Evolutionary conservation across 2,113 vertebrate species (phyloP).

Genomic region (Apeltes quadracus): DNA sequence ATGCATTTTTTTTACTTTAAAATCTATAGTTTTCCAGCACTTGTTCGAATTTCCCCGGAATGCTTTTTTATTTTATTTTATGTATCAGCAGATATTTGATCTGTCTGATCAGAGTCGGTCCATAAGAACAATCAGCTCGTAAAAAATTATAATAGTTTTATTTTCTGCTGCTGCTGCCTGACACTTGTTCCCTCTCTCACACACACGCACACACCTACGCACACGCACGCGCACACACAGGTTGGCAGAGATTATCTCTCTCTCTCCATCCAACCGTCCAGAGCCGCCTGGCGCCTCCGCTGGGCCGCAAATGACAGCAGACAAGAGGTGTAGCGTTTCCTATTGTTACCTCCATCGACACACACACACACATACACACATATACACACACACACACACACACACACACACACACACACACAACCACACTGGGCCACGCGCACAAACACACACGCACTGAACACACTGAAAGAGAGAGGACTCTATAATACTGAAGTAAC

Average conservation of each 20-base stretch:
- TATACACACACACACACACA: background rate
- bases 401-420: background rate
- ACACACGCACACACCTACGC: background rate
- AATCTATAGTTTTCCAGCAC: background rate
- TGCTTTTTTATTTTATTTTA: too few species aligned
- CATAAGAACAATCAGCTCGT: background rate
- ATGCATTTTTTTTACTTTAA: background rate
- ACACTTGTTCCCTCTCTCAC: background rate
- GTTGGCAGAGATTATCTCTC: slow-evolving; percentile 67
- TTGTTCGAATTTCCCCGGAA: too few species aligned
- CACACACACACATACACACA: slow-evolving; percentile 37
- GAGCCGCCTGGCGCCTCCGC: slow-evolving; percentile 71
- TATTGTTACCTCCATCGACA: slow-evolving; percentile 61
- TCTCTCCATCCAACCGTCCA: slow-evolving; percentile 57
- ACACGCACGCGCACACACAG: background rate
- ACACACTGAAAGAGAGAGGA: background rate
- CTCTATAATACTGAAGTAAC: background rate
- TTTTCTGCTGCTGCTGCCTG: background rate
- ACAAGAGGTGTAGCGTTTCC: slow-evolving; percentile 76
- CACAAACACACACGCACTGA: background rate
- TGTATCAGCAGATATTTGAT: background rate
- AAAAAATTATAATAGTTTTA: background rate
- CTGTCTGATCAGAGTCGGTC: background rate
- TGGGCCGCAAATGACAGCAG: slow-evolving; percentile 67
- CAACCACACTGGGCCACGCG: background rate